phyloP scores from a whole-genome alignment of 2,113 vertebrate species.

The Phalacrocorax carbo region DNA sequence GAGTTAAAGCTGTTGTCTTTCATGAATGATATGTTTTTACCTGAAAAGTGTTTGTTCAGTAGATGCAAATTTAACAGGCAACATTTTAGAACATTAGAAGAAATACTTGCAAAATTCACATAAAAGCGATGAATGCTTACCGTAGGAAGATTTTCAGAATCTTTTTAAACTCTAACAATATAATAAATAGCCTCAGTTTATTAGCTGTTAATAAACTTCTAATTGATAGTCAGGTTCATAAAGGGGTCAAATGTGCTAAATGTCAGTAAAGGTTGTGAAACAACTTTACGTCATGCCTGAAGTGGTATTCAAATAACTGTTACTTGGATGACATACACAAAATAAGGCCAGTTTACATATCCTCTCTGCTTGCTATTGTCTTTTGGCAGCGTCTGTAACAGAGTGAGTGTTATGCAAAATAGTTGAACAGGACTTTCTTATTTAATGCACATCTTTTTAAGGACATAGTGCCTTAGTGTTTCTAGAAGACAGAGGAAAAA shows the following conservation, averaged over 20 bases:
- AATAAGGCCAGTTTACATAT: neutral
- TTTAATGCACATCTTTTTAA: neutral
- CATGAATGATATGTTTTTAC: neutral
- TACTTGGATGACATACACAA: too few species aligned
- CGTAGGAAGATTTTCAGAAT: neutral
- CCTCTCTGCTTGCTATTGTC: rapidly evolving
- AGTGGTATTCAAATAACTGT: neutral
- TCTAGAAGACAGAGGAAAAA: neutral
- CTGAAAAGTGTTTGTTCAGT: neutral
- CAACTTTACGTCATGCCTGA: neutral
- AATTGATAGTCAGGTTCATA: neutral
- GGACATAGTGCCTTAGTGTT: neutral
- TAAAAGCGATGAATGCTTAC: too few species aligned
- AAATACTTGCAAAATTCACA: neutral
- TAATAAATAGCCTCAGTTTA: neutral
- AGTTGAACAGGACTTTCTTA: neutral
- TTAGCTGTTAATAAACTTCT: neutral
- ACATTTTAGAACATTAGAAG: neutral
- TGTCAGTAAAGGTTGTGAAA: neutral
- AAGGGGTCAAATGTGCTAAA: neutral
- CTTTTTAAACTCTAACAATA: neutral
- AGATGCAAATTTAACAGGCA: neutral
- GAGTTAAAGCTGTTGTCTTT: neutral
- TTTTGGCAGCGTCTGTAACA: neutral
- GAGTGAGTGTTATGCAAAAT: neutral